These are phyloP conservation scores for Dromiciops gliroides DNA, from an alignment of 2,113 vertebrate species.

Conservation along the genomic window DNA sequence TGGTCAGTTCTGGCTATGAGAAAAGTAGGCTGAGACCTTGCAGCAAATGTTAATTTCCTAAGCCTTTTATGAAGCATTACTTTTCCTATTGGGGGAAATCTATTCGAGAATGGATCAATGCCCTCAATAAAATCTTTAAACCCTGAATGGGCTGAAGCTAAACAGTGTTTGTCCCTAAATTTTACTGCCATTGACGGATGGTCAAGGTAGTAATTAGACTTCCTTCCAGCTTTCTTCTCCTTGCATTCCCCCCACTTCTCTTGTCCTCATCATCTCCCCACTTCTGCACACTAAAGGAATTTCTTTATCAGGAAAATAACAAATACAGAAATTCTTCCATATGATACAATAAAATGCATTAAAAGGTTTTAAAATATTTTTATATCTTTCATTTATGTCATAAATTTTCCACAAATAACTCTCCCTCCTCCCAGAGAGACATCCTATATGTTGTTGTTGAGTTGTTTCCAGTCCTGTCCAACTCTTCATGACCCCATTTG, in stretches of 20 bases:
- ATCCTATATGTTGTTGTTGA: no score
- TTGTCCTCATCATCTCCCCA: no score
- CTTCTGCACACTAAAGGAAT: not conserved
- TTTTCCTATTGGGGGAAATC: not conserved
- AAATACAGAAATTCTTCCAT: not conserved
- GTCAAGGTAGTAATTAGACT: not conserved
- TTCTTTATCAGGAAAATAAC: not conserved
- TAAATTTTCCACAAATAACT: not conserved
- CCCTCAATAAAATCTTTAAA: not conserved
- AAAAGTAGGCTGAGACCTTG: not conserved
- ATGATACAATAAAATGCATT: not conserved
- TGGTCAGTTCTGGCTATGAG: not conserved
- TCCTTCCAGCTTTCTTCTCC: not conserved
- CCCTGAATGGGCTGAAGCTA: not conserved
- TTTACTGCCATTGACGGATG: not conserved
- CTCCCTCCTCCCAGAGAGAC: not conserved
- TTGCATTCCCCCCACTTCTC: not conserved
- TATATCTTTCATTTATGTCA: not conserved
- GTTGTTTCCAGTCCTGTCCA: no score
- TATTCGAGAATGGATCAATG: not conserved
- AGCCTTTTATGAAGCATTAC: not conserved
- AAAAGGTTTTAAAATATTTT: not conserved
- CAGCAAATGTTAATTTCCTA: not conserved
- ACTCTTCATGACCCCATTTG: no score
- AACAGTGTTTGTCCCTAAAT: not conserved